Percentiles rank a stretch among this genome's conserved stretches.
phyloP scores from a whole-genome alignment of 1,140 invertebrate species.

The Drosophila repletoides region DNA sequence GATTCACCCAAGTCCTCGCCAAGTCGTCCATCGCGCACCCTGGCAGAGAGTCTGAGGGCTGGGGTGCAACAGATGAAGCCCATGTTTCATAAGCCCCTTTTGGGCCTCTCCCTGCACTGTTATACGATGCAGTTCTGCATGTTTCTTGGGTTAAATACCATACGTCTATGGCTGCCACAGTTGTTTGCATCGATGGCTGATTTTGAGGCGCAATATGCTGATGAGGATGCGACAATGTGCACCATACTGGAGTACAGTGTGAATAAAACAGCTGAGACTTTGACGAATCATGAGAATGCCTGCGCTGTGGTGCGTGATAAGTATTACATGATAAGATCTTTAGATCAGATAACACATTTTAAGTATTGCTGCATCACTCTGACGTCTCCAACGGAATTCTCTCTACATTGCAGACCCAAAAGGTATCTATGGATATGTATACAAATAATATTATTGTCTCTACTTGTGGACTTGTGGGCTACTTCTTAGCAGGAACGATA shows the following conservation, averaged over 20 bases:
- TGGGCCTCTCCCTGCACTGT: slow-evolving; percentile 60
- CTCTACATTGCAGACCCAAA: slow-evolving; percentile 36
- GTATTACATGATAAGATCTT: not conserved
- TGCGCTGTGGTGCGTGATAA: slow-evolving; percentile 45
- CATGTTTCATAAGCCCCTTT: slow-evolving; percentile 70
- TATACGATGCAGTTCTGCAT: slow-evolving; percentile 77
- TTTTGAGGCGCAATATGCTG: slow-evolving; percentile 43
- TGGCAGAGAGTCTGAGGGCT: slow-evolving; percentile 48
- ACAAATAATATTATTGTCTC: slow-evolving; percentile 84
- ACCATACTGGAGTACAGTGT: slow-evolving; percentile 73
- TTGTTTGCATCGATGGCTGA: slow-evolving; percentile 76
- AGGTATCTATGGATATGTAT: slow-evolving; percentile 83
- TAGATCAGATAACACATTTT: not conserved
- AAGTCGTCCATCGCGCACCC: slow-evolving; percentile 29
- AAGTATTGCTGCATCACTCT: slow-evolving; percentile 1
- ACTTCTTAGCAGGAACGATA: slow-evolving; percentile 82
- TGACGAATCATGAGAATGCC: slow-evolving; percentile 44
- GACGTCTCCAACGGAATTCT: not conserved
- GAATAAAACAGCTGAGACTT: slow-evolving; percentile 60
- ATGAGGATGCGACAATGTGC: slow-evolving; percentile 57
- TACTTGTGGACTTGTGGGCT: slow-evolving; percentile 83
- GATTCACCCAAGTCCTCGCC: not conserved
- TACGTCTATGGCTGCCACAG: slow-evolving; percentile 77
- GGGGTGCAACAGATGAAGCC: slow-evolving; percentile 70
- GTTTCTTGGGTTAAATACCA: slow-evolving; percentile 75